phyloP scores from a whole-genome alignment of 2,888 invertebrate species.

The Eupithecia inturbata region DNA sequence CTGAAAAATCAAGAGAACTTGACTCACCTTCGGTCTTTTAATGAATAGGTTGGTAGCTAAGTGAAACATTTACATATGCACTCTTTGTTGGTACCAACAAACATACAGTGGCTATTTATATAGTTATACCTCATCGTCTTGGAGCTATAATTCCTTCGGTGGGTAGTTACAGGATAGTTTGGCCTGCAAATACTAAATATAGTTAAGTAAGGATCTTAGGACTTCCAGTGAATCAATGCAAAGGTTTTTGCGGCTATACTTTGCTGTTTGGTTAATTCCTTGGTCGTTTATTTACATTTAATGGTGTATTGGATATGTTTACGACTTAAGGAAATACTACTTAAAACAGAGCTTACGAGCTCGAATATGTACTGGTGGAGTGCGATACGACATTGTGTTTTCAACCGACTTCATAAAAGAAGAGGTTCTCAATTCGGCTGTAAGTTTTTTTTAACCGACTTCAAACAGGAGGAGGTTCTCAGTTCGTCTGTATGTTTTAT shows the following conservation, averaged over 20 bases:
- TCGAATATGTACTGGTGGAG: background rate
- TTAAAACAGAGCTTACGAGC: background rate
- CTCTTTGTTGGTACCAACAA: constrained; percentile 14
- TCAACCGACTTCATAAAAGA: background rate
- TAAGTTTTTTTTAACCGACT: too few relatives aligned
- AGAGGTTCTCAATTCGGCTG: too few relatives aligned
- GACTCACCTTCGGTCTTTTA: constrained; percentile 38
- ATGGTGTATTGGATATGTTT: constrained; percentile 1
- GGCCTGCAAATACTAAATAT: constrained; percentile 28
- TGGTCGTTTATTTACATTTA: constrained; percentile 11
- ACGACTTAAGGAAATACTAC: background rate
- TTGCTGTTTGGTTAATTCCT: background rate
- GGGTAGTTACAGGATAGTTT: constrained; percentile 39
- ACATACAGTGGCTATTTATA: background rate
- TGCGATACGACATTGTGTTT: background rate
- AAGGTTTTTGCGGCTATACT: background rate
- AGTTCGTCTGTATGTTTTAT: too few relatives aligned
- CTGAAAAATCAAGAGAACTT: constrained; percentile 39
- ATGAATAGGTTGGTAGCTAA: constrained; percentile 37
- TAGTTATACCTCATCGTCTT: constrained; percentile 23
- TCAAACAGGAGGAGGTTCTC: too few relatives aligned
- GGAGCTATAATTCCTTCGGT: constrained; percentile 42
- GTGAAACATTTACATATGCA: constrained; percentile 40
- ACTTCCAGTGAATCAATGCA: constrained; percentile 17
- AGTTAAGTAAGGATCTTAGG: constrained; percentile 29